Base-by-base conservation (phyloP, 2,797 vertebrate genomes). In the Cottoperca gobio region DNA sequence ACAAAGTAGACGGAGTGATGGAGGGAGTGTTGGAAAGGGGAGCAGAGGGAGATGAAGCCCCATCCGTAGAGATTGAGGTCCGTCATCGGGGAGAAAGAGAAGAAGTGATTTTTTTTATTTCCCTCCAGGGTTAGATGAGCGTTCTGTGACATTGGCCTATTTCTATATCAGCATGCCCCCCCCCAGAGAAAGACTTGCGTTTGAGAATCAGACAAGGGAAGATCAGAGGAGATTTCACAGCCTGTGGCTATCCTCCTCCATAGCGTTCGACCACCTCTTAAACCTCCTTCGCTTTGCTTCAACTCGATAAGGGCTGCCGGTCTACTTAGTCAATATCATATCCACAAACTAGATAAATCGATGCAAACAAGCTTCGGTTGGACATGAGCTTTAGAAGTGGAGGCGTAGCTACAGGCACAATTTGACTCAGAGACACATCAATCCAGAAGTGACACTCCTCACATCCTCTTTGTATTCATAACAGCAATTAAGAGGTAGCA, bases 81-180 rank as follows among this genome's bases (percentile, higher is more conserved):
- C 71, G 80, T 88, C 90, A 90, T 78, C 3, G 21, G 74, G 88
- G 85, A 87, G 82, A 85, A 83, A 89, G 84, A 80, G 75, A 86
- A 91, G 86, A 80, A 83, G 85, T 74, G 74, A 76, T 81, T 91
- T 83, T 72, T 87, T 79, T 39, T 43, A 86, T 90, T 87, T 90
- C 86, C 91, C 91, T 90, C 78, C 88, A 91, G 91, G 90, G 88
- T 88, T 90, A 85, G 87, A 92, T 86, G 91, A 89, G 87, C 79
- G 70, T 91, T 91, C 91, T 91, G 91, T 95, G 95, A 95, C 95
- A 94, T 92, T 91, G 92, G 93, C 93, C 94, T 91, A 92, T 91
- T 93, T 94, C 93, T 94, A 84, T 86, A 93, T 92, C 86, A 88
- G 84, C 88, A 77, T 84, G 57, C 85, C 89, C 85, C 88, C 88